Conservation (phyloP, 2,888 invertebrate species). For the Petrolisthes manimaculis region DNA sequence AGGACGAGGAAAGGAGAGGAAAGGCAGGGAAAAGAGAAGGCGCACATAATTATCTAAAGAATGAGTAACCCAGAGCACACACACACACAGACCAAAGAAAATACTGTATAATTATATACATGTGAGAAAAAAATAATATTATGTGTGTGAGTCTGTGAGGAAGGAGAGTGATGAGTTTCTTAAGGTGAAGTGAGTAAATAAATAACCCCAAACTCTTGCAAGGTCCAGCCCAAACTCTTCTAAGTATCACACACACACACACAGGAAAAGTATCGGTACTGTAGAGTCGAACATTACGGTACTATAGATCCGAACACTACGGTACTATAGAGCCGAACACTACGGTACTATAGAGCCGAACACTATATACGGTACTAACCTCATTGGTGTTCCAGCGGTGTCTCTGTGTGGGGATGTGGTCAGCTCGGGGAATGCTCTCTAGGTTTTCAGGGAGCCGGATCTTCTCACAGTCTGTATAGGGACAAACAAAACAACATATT, state of each 20-base stretch:
- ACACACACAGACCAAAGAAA: too few relatives aligned
- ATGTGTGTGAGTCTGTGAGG: background rate
- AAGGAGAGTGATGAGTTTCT: background rate
- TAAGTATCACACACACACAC: too few relatives aligned
- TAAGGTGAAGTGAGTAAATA: background rate
- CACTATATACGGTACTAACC: slow-evolving; percentile 76
- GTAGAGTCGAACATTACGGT: too few relatives aligned
- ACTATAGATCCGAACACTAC: too few relatives aligned
- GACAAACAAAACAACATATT: background rate
- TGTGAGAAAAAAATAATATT: too few relatives aligned
- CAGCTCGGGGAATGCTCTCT: slow-evolving; percentile 92
- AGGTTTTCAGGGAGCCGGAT: slow-evolving; percentile 94
- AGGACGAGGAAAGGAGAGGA: background rate
- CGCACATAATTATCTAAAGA: background rate
- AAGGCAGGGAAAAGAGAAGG: background rate
- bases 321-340: too few relatives aligned
- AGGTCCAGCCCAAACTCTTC: too few relatives aligned
- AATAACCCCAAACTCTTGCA: background rate
- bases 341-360: too few relatives aligned
- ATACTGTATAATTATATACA: too few relatives aligned
- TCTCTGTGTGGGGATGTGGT: slow-evolving; percentile 93
- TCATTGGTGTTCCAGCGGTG: slow-evolving; percentile 99
- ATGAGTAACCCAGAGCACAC: background rate
- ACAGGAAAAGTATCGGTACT: too few relatives aligned
- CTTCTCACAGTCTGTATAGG: slow-evolving; percentile 65